Evolutionary conservation across 2,797 vertebrate genomes (phyloP), one percentile per base, ranked within the genome.

Genomic region (Enteromius unitaeniatus): DNA sequence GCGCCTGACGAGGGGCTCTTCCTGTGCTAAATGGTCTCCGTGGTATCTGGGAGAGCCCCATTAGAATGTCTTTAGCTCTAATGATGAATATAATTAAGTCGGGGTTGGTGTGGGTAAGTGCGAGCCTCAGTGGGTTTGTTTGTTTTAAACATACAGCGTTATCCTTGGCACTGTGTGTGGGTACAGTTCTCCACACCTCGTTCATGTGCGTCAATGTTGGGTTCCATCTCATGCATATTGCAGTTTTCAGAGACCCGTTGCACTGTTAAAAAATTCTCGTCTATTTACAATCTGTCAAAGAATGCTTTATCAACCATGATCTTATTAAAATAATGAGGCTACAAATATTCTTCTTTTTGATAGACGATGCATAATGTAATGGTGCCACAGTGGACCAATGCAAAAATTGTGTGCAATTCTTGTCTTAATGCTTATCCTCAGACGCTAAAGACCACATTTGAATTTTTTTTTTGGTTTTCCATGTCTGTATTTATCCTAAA

Each of bases 21-120:
- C 34, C 68, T 65, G 84, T 34, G 67, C 26, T 75, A 62, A 86
- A 53, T 19, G 75, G 68, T 84, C 75, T 84, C 75, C 15, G 13
- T 40, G 79, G 79, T 69, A 53, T 45, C 51, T 67, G 53, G 28
- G 37, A 79, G 45, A 79, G 49, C 49, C 68, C 64, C 21, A 79
- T 82, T 82, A 82, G 68, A 82, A 84, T 84, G 51, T 45, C 37
- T 75, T 75, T 51, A 82, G 19, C 4, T 26, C 31, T 85, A 87
- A 87, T 87, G 64, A 82, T 42, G n/a, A 73, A 67, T 72, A 37
- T 69, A 75, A 87, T 78, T 81, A 78, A 60, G 40, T 67, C 28
- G n/a, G 19, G 69, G 80, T 15, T 51, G 45, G 3, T 65, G 62
- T 51, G 45, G 17, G 72, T 53, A 75, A 58, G 53, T 62, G 31